Evolutionary conservation across 2,113 vertebrate species (phyloP).

Genomic region (Nothocercus julius): DNA sequence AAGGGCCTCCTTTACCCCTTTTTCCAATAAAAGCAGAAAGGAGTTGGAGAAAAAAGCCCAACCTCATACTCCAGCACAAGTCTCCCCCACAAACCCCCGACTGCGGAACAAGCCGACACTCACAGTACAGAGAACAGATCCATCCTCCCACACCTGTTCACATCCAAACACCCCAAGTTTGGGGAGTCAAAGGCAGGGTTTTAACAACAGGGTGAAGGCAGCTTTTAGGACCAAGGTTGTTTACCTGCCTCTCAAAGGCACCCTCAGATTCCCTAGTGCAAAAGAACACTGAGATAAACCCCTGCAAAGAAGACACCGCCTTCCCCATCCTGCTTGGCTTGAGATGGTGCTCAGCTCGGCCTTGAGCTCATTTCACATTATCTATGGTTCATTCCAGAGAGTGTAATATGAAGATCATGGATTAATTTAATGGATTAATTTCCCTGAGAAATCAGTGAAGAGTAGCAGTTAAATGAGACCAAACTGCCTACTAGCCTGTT

Average conservation of each 20-base stretch:
- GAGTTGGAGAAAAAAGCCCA: not conserved
- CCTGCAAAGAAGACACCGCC: not conserved
- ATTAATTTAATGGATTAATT: not conserved
- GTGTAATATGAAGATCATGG: fast-evolving
- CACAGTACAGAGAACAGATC: not conserved
- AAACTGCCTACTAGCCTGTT: not conserved
- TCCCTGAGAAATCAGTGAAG: not conserved
- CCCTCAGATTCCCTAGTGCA: not conserved
- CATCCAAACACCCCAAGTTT: fast-evolving
- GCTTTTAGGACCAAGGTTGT: not conserved
- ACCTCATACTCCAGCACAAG: not conserved
- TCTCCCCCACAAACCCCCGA: too few relatives aligned
- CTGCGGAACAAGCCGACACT: not conserved
- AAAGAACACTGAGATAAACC: not conserved
- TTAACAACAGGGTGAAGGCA: not conserved
- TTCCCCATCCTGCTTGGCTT: not conserved
- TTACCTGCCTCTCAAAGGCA: not conserved
- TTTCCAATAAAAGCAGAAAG: not conserved
- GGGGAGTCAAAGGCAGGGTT: not conserved
- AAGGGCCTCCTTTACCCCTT: fast-evolving
- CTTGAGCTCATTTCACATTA: not conserved
- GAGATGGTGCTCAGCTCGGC: not conserved
- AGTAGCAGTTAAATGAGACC: not conserved
- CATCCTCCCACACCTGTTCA: not conserved
- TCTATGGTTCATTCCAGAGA: not conserved